Evolutionary conservation across 2,888 invertebrate species (phyloP).

Genomic region (Allolobophora icterica): DNA sequence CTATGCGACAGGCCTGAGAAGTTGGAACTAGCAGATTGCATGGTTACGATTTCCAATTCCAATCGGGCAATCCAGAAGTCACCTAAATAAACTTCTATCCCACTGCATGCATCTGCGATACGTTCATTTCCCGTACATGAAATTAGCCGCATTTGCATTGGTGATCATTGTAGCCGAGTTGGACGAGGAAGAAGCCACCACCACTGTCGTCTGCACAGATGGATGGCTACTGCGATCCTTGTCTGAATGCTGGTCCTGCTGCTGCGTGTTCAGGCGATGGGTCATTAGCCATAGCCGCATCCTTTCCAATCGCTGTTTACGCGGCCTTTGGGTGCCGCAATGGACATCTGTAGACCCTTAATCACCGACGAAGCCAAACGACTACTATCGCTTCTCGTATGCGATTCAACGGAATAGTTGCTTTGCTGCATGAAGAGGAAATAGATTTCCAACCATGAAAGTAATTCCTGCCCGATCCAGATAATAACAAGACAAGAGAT

Average conservation of each 20-base stretch:
- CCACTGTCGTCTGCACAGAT: not conserved
- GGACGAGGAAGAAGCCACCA: no score
- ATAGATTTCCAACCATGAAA: not conserved
- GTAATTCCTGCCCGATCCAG: not conserved
- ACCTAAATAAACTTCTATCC: not conserved
- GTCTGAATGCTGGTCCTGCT: not conserved
- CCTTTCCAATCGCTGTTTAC: not conserved
- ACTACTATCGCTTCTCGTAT: not conserved
- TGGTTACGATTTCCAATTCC: not conserved
- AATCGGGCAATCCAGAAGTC: not conserved
- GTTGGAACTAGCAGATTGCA: not conserved
- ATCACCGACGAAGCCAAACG: not conserved
- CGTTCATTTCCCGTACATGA: not conserved
- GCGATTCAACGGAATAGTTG: not conserved
- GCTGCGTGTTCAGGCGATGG: not conserved
- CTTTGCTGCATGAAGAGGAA: not conserved
- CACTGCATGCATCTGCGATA: not conserved
- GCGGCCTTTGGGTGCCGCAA: not conserved
- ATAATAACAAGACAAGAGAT: not conserved
- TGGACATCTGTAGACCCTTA: not conserved
- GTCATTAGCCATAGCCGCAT: not conserved
- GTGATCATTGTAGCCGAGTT: not conserved
- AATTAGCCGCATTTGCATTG: not conserved
- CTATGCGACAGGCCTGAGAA: no score
- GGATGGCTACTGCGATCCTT: not conserved